A percentile compares a stretch with the other conserved stretches of the same genome.
These are phyloP conservation scores for Marmota monax DNA, from an alignment of 2,113 vertebrate species.

Conservation along the genomic window DNA sequence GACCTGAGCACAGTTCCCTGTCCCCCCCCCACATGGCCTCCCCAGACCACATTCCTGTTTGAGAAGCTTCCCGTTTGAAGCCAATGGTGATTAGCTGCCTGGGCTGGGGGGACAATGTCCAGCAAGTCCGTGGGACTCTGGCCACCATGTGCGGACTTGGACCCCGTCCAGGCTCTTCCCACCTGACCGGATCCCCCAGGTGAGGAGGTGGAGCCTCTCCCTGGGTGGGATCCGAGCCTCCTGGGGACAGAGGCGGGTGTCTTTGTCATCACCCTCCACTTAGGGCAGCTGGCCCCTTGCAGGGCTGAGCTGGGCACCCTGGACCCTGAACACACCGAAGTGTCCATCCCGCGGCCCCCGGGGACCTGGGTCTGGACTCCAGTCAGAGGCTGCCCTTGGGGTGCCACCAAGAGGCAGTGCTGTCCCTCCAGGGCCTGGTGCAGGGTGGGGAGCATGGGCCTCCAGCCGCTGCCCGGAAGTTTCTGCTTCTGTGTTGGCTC, in stretches of 20 bases:
- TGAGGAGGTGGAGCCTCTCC: too few species aligned
- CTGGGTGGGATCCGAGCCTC: neutral
- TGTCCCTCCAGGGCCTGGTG: neutral
- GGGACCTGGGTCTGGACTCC: neutral
- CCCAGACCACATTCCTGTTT: too few species aligned
- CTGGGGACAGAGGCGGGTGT: neutral
- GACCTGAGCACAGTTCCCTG: neutral
- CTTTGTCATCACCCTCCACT: neutral
- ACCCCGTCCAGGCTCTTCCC: neutral
- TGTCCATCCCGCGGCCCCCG: neutral
- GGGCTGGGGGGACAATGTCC: neutral
- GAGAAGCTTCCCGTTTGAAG: neutral
- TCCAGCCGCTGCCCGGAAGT: neutral
- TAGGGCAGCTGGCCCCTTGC: neutral
- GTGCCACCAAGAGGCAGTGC: accelerated
- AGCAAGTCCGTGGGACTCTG: neutral
- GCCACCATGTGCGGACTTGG: accelerated
- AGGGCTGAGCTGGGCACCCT: neutral
- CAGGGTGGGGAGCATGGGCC: neutral
- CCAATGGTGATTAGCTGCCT: accelerated
- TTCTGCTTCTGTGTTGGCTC: slow-evolving; percentile 11
- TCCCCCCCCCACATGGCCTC: neutral
- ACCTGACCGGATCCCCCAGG: neutral
- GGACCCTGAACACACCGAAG: neutral
- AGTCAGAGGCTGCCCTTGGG: neutral